Evolutionary conservation across 2,113 vertebrate species (phyloP).

Genomic region (Promerops cafer): DNA sequence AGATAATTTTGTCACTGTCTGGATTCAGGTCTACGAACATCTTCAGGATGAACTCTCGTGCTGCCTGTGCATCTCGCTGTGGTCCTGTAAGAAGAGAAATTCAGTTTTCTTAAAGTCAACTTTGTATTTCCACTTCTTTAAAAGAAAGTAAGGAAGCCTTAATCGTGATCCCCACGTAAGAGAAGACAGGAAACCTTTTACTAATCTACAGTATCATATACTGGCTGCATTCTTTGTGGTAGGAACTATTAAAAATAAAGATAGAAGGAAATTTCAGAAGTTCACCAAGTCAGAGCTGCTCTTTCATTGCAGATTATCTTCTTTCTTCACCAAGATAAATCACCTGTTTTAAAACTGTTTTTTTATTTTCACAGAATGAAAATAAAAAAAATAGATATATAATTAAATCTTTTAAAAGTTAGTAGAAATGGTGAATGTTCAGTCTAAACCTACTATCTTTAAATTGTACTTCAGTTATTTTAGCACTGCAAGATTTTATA

Average conservation of each 20-base stretch:
- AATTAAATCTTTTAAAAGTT: not conserved
- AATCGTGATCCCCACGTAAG: not conserved
- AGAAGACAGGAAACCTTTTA: not conserved
- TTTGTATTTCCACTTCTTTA: not conserved
- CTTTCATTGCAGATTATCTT: not conserved
- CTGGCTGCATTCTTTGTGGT: not conserved
- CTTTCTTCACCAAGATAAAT: not conserved
- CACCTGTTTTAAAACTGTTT: not conserved
- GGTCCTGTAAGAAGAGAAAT: conserved; percentile 74
- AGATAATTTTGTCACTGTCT: conserved; percentile 95
- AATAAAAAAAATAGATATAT: not conserved
- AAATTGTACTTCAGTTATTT: not conserved
- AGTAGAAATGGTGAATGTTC: not conserved
- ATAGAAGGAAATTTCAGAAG: not conserved
- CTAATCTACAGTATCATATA: not conserved
- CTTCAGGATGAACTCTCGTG: conserved; percentile 93
- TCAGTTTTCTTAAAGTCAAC: not conserved
- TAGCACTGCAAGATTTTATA: not conserved
- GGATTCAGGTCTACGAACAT: conserved; percentile 98
- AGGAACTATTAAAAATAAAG: not conserved
- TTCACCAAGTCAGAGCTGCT: not conserved
- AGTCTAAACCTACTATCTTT: not conserved
- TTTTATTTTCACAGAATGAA: not conserved
- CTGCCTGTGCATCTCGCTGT: conserved; percentile 87
- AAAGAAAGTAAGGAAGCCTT: not conserved